Base-by-base conservation (phyloP, 2,113 vertebrate genomes). In the Pteropus alecto region DNA sequence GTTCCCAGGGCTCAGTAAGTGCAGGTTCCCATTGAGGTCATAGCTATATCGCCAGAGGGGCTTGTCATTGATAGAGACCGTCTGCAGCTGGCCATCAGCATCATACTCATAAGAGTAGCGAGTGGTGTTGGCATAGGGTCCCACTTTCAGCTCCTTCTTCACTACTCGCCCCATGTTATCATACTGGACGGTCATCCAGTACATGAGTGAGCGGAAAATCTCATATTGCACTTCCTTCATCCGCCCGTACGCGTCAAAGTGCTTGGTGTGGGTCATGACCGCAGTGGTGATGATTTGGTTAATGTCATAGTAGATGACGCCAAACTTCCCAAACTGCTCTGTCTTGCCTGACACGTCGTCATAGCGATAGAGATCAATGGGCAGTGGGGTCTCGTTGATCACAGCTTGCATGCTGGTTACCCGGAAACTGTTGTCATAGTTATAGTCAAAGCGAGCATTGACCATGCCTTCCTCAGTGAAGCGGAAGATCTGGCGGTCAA, bases 371-470 rank as follows among this genome's bases (percentile, higher is more conserved):
- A 99, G 98, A 91, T 99, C 99, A 2, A 99, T 99, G 8, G 99
- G 99, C 87, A 99, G 97, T 0, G 99, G 99, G 0, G 99, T 99
- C 98, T 99, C 99, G 0, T 99, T 99, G 97, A 99, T 99, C 96
- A 99, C 99, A 0, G 99, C 99, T 97, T 99, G 99, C 99, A 99
- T 99, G 98, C 99, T 99, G 46, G 99, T 99, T 91, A 99, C 99
- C 9, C 99, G 99, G 98, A 99, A 99, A 81, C 99, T 99, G 98
- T 99, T 99, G 98, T 99, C 99, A 0, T 99, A 99, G 94, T 99
- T 99, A 43, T 99, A 99, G 98, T 99, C 99, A 22, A 99, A 99
- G 5, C 99, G 99, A 41, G 99, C 99, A 0, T 99, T 99, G 96
- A 99, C 99, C 99, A 99, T 99, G 96, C 99, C 99, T 87, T 99